Percentiles rank a stretch among this genome's conserved stretches.
Conservation (phyloP, 1,140 invertebrate genomes). For the Eriocheir sinensis region DNA sequence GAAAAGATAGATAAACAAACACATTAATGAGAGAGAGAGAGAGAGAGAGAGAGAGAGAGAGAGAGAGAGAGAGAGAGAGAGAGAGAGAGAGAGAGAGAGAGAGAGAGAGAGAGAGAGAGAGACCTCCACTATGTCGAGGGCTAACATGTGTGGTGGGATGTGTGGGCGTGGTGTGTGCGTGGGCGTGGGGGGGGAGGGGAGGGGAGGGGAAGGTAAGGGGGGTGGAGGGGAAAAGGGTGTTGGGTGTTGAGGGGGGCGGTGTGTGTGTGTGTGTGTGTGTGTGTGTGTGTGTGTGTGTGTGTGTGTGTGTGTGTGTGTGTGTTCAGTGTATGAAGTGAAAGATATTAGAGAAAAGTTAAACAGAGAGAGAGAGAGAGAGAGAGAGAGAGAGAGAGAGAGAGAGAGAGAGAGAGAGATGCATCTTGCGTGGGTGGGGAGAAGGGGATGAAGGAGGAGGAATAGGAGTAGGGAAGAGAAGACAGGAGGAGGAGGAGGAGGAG, state of each 20-base stretch:
- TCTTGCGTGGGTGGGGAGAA: slow-evolving; percentile 15
- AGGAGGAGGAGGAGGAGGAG: not conserved
- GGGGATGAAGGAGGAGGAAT: not conserved
- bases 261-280: not conserved
- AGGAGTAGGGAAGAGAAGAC: no score
- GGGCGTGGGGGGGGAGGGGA: not conserved
- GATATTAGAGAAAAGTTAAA: not conserved
- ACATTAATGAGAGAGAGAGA: slow-evolving; percentile 34
- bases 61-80: slow-evolving; percentile 48
- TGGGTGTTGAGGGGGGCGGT: not conserved
- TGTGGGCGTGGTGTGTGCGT: not conserved
- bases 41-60: slow-evolving; percentile 46
- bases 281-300: slow-evolving; percentile 18
- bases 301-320: not conserved
- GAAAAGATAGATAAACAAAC: not conserved
- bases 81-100: slow-evolving; percentile 17
- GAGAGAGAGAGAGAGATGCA: slow-evolving; percentile 31
- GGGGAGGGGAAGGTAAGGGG: not conserved
- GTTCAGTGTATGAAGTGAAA: no score
- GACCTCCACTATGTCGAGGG: slow-evolving; percentile 2
- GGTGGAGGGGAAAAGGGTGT: not conserved
- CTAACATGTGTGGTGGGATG: not conserved
- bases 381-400: slow-evolving; percentile 45
- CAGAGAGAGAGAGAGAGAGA: slow-evolving; percentile 38
- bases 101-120: not conserved